phyloP scores from a whole-genome alignment of 2,888 invertebrate genomes.

The Ormyrus pomaceus region DNA sequence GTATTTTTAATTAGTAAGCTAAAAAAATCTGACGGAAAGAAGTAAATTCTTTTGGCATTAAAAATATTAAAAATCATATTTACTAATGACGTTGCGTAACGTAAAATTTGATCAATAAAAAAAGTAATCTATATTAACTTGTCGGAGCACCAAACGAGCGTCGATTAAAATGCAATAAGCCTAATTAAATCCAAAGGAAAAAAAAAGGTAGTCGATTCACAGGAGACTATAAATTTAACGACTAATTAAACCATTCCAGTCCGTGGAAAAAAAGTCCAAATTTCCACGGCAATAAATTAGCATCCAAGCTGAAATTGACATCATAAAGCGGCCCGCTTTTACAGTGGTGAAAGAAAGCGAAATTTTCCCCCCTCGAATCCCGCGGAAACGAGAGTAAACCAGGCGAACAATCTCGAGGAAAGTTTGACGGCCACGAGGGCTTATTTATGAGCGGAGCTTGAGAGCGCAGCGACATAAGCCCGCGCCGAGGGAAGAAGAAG shows the following conservation, averaged over 20 bases:
- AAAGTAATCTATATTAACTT: too few relatives aligned
- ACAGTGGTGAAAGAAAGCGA: background rate
- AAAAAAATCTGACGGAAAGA: too few relatives aligned
- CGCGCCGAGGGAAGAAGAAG: background rate
- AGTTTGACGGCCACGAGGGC: slow-evolving; percentile 38
- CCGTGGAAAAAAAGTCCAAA: slow-evolving; percentile 6
- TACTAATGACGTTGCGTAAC: too few relatives aligned
- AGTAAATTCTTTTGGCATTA: too few relatives aligned
- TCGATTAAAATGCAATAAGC: too few relatives aligned
- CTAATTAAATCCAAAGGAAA: too few relatives aligned
- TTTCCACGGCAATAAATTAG: slow-evolving; percentile 37
- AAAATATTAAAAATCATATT: too few relatives aligned
- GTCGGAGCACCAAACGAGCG: too few relatives aligned
- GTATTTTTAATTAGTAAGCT: too few relatives aligned
- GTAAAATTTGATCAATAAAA: too few relatives aligned
- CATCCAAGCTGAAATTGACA: slow-evolving; percentile 1
- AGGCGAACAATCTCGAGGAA: slow-evolving; percentile 31
- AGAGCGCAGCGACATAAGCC: slow-evolving; percentile 4
- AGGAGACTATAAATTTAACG: slow-evolving; percentile 6
- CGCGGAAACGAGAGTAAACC: slow-evolving; percentile 8
- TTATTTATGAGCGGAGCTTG: slow-evolving; percentile 43
- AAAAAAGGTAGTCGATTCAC: too few relatives aligned
- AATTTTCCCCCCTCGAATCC: background rate
- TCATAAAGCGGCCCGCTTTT: background rate
- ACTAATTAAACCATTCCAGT: slow-evolving; percentile 11